These are phyloP conservation scores for Hormaphis cornu DNA, from an alignment of 1,140 invertebrate genomes.

Conservation along the genomic window DNA sequence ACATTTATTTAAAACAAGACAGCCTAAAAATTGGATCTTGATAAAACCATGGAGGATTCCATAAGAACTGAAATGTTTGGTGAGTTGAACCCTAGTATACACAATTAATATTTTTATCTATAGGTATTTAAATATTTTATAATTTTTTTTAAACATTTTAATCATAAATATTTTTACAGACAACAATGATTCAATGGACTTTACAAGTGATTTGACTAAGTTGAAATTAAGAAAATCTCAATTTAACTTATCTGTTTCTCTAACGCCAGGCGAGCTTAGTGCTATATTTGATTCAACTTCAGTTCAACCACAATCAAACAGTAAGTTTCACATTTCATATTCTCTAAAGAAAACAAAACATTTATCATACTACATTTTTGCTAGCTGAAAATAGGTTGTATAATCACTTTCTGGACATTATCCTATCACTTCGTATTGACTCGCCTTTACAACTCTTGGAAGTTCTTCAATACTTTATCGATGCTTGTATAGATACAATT, in stretches of 20 bases:
- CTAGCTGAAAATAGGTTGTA: conserved; percentile 19
- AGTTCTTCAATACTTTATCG: conserved; percentile 26
- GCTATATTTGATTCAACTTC: conserved; percentile 8
- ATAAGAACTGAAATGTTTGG: neutral
- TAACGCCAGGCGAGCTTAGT: conserved; percentile 15
- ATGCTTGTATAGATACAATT: neutral
- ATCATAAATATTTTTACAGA: neutral
- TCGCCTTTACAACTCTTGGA: conserved; percentile 21
- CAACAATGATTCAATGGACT: conserved; percentile 8
- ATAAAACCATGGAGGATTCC: neutral
- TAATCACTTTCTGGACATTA: neutral
- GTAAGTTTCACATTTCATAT: neutral
- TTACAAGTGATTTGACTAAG: neutral
- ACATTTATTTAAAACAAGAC: too few species aligned
- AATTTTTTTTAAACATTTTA: neutral
- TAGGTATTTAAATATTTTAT: neutral
- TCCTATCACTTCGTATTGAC: neutral
- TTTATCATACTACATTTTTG: neutral
- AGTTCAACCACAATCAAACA: neutral
- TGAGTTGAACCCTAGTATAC: neutral
- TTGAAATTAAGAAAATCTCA: conserved; percentile 18
- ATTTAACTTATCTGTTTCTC: conserved; percentile 17
- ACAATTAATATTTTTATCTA: neutral
- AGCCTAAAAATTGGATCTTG: too few species aligned
- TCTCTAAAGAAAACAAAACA: too few species aligned